Evolutionary conservation across 2,113 vertebrate species (phyloP).

Genomic region (Hyaena hyaena): DNA sequence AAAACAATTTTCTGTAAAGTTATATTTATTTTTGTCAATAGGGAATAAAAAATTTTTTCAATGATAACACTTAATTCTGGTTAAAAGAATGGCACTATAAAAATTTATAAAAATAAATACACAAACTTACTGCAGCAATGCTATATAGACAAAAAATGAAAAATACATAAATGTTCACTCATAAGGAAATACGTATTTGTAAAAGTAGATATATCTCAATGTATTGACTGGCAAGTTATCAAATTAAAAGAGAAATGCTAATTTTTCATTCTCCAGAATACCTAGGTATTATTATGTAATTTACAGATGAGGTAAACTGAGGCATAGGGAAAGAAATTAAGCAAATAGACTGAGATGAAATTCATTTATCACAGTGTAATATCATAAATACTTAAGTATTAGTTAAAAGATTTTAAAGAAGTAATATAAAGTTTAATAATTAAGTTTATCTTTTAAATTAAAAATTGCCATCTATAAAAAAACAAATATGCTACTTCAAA

Average conservation of each 20-base stretch:
- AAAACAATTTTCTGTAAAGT: background rate
- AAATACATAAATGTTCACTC: background rate
- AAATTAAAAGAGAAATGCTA: background rate
- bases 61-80: background rate
- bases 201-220: background rate
- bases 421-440: background rate
- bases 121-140: background rate
- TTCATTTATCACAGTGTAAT: background rate
- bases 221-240: background rate
- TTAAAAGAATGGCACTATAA: background rate
- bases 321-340: background rate
- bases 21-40: background rate
- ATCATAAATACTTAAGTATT: background rate
- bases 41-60: background rate
- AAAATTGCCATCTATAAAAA: background rate
- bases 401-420: background rate
- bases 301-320: background rate
- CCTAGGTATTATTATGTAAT: background rate
- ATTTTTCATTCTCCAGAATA: background rate
- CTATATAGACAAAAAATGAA: background rate
- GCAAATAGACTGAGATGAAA: background rate
- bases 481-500: slow-evolving; percentile 13
- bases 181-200: background rate
- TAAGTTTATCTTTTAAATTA: background rate
- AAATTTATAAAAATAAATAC: background rate